Evolutionary conservation across 2,113 vertebrate genomes (phyloP).

Genomic region (Setophaga coronata): DNA sequence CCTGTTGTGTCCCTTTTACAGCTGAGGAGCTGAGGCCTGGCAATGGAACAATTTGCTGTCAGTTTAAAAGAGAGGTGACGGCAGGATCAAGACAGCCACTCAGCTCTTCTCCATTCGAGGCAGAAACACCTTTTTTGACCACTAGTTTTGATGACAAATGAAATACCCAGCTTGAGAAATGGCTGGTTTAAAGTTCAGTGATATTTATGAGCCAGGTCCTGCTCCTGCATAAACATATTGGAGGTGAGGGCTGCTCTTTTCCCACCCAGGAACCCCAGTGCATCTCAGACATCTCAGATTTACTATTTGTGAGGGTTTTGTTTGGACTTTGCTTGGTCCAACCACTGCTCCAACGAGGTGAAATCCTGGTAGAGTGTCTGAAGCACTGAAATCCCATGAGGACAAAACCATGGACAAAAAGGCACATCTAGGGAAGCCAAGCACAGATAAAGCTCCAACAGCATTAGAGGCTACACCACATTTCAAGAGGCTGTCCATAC

Average conservation of each 20-base stretch:
- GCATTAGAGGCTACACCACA: neutral
- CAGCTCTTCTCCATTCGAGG: neutral
- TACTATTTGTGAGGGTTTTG: neutral
- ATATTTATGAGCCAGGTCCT: neutral
- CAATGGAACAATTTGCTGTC: neutral
- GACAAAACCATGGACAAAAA: neutral
- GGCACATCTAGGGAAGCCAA: neutral
- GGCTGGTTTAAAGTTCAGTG: neutral
- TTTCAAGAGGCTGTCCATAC: conserved; percentile 34
- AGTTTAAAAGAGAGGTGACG: neutral
- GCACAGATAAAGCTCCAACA: neutral
- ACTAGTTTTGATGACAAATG: neutral
- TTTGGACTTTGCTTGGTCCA: neutral
- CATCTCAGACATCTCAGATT: neutral
- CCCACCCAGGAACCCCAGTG: neutral
- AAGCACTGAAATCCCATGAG: neutral
- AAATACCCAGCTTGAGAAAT: neutral
- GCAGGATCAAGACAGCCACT: neutral
- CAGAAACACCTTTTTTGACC: neutral
- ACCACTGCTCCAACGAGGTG: neutral
- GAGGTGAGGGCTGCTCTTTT: neutral
- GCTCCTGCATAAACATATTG: neutral
- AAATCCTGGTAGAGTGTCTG: neutral
- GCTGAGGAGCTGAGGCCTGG: neutral
- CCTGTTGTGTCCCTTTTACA: neutral